Conservation (phyloP, 2,113 vertebrate species). For the Nycticryphes semicollaris region DNA sequence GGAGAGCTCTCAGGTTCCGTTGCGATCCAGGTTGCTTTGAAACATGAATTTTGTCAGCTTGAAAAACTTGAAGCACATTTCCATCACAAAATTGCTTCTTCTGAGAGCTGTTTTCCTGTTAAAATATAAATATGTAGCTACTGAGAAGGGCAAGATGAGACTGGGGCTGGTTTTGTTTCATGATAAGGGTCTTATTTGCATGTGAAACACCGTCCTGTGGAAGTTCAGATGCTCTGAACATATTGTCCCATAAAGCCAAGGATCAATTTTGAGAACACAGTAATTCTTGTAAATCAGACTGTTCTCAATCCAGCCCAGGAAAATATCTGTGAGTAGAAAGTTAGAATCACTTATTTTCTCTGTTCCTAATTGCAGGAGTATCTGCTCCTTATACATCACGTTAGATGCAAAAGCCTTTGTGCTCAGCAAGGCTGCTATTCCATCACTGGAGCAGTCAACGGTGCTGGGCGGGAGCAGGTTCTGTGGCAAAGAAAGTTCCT, state of each 20-base stretch:
- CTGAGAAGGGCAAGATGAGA: background rate
- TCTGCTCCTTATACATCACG: background rate
- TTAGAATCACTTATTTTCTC: background rate
- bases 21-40: background rate
- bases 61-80: background rate
- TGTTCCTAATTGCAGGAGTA: background rate
- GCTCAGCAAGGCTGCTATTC: rapidly evolving
- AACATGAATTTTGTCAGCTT: background rate
- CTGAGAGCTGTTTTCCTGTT: background rate
- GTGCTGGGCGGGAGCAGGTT: background rate
- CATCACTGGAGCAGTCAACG: background rate
- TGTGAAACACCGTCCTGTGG: background rate
- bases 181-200: background rate
- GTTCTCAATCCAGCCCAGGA: background rate
- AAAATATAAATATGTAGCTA: background rate
- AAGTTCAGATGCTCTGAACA: background rate
- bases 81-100: background rate
- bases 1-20: background rate
- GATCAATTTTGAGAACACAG: background rate
- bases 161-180: background rate
- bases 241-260: background rate
- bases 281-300: background rate
- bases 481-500: background rate
- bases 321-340: background rate
- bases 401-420: background rate